Evolutionary conservation across 2,888 invertebrate species (phyloP), one percentile per base, ranked within the genome.

Genomic region (Cheilosia vernalis): DNA sequence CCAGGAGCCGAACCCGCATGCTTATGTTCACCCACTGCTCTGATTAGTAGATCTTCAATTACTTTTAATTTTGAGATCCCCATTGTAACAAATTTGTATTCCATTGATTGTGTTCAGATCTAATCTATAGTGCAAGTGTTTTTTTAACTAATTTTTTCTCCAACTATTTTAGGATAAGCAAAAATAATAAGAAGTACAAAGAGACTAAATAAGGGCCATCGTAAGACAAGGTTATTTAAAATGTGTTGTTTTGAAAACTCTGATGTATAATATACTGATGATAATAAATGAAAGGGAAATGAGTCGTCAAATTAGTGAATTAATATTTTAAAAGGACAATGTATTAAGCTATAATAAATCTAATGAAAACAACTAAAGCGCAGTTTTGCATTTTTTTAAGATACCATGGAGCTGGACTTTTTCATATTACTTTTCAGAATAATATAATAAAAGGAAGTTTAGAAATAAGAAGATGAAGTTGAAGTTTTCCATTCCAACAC

Each of bases 341-440:
- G 69, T 80, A 80, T 84, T 74, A 84, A 69, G 84, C 49, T 60
- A 73, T 47, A 69, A 79, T 84, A 84, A 83, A 73, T 69, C 56
- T 42, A 56, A 79, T 67, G 53, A 74, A 83, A 79, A 73, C 19
- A 66, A 37, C 33, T 15, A n/a, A 15, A 5, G 17, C 40, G 4
- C 2, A 40, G 15, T 53, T 67, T 56, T 44, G 15, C 33, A 6
- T 64, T 15, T 15, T 27, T 19, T 1, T 3, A 37, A 37, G 13
- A 33, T 2, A 10, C 10, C 33, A 9, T 3, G 2, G 10, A 10
- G 30, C 6, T 30, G 9, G 30, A 9, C 7, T 30, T 2, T 30
- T 1, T 30, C 27, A 5, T 5, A 27, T 0, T 2, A 30, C 9
- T 1, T 30, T 30, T 7, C 9, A 9, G 2, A 30, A 30, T 7